Conservation (phyloP, 2,113 vertebrate species). For the Geothlypis trichas region DNA sequence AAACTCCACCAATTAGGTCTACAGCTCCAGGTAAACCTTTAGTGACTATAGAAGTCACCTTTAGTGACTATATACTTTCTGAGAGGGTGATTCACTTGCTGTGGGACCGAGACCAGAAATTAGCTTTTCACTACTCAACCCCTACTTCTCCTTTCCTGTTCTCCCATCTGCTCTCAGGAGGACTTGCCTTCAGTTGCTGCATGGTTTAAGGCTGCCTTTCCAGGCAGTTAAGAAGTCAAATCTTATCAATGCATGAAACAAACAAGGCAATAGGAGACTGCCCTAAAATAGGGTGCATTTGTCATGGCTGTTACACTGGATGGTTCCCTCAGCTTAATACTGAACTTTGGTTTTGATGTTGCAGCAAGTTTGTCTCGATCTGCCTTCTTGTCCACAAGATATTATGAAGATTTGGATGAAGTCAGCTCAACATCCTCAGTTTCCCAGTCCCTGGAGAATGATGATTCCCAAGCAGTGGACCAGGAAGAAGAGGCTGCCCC, state of each 20-base stretch:
- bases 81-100: neutral
- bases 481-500: slow-evolving; percentile 74
- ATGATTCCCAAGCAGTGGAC: slow-evolving; percentile 71
- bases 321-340: neutral
- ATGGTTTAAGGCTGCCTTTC: neutral
- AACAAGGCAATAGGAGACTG: neutral
- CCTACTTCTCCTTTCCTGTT: neutral
- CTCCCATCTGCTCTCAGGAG: neutral
- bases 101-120: neutral
- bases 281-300: neutral
- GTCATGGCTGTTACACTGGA: neutral
- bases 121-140: neutral
- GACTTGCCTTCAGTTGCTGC: neutral
- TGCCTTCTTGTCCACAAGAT: slow-evolving; percentile 91
- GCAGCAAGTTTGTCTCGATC: slow-evolving; percentile 91
- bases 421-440: slow-evolving; percentile 89
- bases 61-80: neutral
- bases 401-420: slow-evolving; percentile 92
- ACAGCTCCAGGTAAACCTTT: slow-evolving; percentile 90
- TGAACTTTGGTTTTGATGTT: neutral
- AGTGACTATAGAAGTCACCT: neutral
- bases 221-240: neutral
- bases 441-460: slow-evolving; percentile 83
- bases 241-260: neutral
- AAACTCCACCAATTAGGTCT: slow-evolving; percentile 89